phyloP scores from a whole-genome alignment of 2,113 vertebrate species.

The Periophthalmus modestus region DNA sequence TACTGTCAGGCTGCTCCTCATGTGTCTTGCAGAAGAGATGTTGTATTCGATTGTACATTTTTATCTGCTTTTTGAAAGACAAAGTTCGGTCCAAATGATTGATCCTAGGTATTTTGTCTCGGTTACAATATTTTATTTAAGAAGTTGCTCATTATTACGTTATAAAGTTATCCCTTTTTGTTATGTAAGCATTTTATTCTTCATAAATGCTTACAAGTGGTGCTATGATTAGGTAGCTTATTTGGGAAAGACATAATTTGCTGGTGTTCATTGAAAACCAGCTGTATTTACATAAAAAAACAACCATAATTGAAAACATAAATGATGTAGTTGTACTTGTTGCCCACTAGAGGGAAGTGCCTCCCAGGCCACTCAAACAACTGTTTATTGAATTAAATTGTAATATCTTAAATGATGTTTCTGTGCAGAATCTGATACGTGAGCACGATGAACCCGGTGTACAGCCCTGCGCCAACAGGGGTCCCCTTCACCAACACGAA shows the following conservation, averaged over 20 bases:
- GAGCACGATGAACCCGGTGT: conserved; percentile 95
- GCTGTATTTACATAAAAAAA: neutral
- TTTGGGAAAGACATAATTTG: neutral
- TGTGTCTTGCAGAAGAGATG: too few relatives aligned
- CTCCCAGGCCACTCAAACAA: neutral
- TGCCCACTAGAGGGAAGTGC: neutral
- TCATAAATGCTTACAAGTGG: too few relatives aligned
- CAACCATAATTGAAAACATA: neutral
- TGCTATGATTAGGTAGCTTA: too few relatives aligned
- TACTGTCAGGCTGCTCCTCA: too few relatives aligned
- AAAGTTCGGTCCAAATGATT: too few relatives aligned
- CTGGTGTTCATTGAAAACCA: neutral
- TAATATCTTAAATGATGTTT: neutral
- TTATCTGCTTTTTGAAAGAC: too few relatives aligned
- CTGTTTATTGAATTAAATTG: neutral
- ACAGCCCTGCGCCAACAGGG: conserved; percentile 95
- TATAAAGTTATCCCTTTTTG: too few relatives aligned
- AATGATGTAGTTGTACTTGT: neutral
- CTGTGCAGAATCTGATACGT: conserved; percentile 48
- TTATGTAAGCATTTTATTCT: too few relatives aligned
- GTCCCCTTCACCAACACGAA: conserved; percentile 96
- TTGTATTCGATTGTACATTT: too few relatives aligned
- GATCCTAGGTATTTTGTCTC: too few relatives aligned
- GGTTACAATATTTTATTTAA: too few relatives aligned
- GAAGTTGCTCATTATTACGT: too few relatives aligned